Percentiles rank a stretch among this genome's conserved stretches.
These are phyloP conservation scores for Drosophila imparisetae DNA, from an alignment of 2,888 invertebrate genomes.

Conservation along the genomic window DNA sequence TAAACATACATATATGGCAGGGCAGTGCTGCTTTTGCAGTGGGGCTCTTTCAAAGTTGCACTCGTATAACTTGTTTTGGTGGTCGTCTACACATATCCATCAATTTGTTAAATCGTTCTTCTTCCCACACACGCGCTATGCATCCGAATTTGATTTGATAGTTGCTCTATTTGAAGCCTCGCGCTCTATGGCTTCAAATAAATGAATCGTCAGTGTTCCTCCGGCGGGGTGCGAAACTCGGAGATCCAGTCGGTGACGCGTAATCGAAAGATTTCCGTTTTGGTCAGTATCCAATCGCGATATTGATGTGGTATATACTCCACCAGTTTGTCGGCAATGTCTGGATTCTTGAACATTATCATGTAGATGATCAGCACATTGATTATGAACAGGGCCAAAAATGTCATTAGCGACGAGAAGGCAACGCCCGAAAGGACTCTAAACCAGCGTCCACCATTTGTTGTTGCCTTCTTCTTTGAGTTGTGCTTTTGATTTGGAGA, in stretches of 20 bases:
- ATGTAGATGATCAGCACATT: slow-evolving; percentile 82
- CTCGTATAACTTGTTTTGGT: slow-evolving; percentile 42
- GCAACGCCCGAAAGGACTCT: slow-evolving; percentile 61
- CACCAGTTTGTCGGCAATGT: slow-evolving; percentile 82
- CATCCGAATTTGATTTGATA: slow-evolving; percentile 56
- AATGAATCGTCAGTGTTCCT: slow-evolving; percentile 83
- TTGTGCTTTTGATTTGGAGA: slow-evolving; percentile 60
- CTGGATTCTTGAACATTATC: slow-evolving; percentile 84
- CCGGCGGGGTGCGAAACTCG: slow-evolving; percentile 81
- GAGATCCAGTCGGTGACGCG: slow-evolving; percentile 83
- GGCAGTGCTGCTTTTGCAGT: slow-evolving; percentile 36
- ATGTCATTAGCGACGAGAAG: slow-evolving; percentile 80
- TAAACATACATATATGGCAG: slow-evolving; percentile 58
- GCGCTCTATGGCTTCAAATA: slow-evolving; percentile 82
- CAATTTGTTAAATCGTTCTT: slow-evolving; percentile 1
- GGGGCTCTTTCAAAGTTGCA: slow-evolving; percentile 40
- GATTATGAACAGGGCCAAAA: slow-evolving; percentile 79
- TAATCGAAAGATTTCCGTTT: slow-evolving; percentile 82
- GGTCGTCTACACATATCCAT: slow-evolving; percentile 46
- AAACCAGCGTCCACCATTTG: slow-evolving; percentile 41
- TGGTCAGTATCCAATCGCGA: slow-evolving; percentile 83
- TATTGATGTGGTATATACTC: slow-evolving; percentile 83
- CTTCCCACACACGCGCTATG: slow-evolving; percentile 58
- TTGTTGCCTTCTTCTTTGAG: slow-evolving; percentile 56
- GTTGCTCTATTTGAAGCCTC: slow-evolving; percentile 61